phyloP scores from a whole-genome alignment of 2,113 vertebrate species.

The Cryptomyrus ogoouensis region DNA sequence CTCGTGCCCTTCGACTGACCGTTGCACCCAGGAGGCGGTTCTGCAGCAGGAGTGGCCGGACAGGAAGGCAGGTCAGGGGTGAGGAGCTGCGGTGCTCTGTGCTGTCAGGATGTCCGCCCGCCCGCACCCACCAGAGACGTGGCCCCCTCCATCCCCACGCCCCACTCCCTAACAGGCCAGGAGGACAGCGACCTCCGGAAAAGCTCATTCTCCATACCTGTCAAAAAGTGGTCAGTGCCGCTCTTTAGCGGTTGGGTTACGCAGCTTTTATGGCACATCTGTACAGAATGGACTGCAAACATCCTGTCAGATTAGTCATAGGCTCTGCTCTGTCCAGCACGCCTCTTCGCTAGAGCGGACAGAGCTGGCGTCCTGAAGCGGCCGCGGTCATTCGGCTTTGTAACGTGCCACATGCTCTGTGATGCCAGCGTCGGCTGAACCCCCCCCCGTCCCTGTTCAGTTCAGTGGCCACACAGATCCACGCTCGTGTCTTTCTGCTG shows the following conservation, averaged over 20 bases:
- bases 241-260: not conserved
- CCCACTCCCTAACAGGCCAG: not conserved
- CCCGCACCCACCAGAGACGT: not conserved
- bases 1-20: conserved; percentile 31
- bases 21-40: conserved; percentile 30
- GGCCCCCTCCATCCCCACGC: not conserved
- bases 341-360: not conserved
- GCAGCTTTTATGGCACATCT: not conserved
- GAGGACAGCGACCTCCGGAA: not conserved
- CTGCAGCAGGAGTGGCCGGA: conserved; percentile 31
- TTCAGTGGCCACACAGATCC: not conserved
- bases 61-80: not conserved
- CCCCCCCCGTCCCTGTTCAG: not conserved
- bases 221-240: not conserved
- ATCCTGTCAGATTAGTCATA: not conserved
- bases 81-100: not conserved
- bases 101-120: not conserved
- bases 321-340: not conserved
- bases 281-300: not conserved
- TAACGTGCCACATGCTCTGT: not conserved
- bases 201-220: not conserved
- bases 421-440: not conserved
- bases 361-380: not conserved
- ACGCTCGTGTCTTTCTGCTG: not conserved
- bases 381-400: not conserved